Percentiles rank a stretch among this genome's conserved stretches.
These are phyloP conservation scores for Anser brachyrhynchus DNA, from an alignment of 2,113 vertebrate species.

Conservation along the genomic window DNA sequence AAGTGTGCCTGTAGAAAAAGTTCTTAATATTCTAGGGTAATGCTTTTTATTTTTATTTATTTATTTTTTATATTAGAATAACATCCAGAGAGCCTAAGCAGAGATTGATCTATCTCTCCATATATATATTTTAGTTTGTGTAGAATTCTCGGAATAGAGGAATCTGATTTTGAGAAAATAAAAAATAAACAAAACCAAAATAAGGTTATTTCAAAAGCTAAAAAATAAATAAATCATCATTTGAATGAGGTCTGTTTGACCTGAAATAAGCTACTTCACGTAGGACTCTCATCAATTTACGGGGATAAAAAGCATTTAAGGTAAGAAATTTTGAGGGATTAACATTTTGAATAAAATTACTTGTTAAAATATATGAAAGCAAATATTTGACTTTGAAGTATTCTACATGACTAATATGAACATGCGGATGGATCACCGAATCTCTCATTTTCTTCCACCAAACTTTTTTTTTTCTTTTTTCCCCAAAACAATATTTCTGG, in stretches of 20 bases:
- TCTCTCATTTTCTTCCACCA: neutral
- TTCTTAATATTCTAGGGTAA: neutral
- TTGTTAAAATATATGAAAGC: neutral
- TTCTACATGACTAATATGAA: neutral
- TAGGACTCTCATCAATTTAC: neutral
- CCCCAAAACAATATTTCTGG: neutral
- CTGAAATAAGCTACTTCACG: neutral
- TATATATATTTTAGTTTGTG: neutral
- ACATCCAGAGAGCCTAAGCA: neutral
- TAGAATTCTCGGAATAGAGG: neutral
- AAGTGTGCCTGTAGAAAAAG: neutral
- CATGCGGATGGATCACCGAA: neutral
- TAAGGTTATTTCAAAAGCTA: neutral
- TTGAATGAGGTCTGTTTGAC: neutral
- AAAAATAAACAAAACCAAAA: neutral
- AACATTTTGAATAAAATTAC: neutral
- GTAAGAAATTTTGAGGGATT: neutral
- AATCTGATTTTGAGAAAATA: neutral
- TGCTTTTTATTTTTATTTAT: neutral
- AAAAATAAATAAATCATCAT: neutral
- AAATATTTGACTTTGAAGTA: neutral
- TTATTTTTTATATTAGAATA: neutral
- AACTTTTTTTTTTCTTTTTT: neutral
- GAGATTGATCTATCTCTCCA: neutral
- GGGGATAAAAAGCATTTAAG: neutral